A percentile compares a stretch with the other conserved stretches of the same genome.
Conservation (phyloP, 2,797 vertebrate genomes). For the Hyperoplus immaculatus region DNA sequence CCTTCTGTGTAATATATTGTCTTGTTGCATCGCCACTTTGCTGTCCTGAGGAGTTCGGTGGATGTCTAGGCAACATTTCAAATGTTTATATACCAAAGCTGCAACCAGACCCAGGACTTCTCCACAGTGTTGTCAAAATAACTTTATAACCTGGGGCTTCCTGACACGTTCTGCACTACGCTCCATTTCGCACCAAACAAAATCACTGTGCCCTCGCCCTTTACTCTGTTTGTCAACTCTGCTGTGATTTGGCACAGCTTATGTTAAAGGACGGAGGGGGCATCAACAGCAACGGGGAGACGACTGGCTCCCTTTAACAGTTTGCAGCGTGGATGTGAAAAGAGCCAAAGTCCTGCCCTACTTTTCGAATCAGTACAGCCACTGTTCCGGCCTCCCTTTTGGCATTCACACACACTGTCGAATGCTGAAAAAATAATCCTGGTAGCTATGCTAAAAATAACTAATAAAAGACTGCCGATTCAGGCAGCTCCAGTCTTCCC, state of each 20-base stretch:
- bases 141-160: slow-evolving; percentile 1
- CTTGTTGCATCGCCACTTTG: neutral
- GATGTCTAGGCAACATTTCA: neutral
- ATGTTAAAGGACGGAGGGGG: neutral
- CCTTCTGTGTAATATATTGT: neutral
- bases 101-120: neutral
- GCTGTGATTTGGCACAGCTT: neutral
- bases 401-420: neutral
- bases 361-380: neutral
- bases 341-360: slow-evolving; percentile 35
- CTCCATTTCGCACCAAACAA: slow-evolving; percentile 19
- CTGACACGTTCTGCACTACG: slow-evolving; percentile 28
- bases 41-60: neutral
- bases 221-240: slow-evolving; percentile 10
- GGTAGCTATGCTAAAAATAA: slow-evolving; percentile 23
- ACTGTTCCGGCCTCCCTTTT: slow-evolving; percentile 12
- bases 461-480: neutral
- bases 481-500: no score
- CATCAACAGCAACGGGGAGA: slow-evolving; percentile 12
- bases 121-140: neutral
- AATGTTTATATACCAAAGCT: neutral
- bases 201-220: slow-evolving; percentile 7
- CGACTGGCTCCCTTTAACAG: slow-evolving; percentile 11
- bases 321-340: slow-evolving; percentile 4
- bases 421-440: slow-evolving; percentile 6